Base-by-base conservation (phyloP, 2,113 vertebrate genomes). In the Jacana jacana region DNA sequence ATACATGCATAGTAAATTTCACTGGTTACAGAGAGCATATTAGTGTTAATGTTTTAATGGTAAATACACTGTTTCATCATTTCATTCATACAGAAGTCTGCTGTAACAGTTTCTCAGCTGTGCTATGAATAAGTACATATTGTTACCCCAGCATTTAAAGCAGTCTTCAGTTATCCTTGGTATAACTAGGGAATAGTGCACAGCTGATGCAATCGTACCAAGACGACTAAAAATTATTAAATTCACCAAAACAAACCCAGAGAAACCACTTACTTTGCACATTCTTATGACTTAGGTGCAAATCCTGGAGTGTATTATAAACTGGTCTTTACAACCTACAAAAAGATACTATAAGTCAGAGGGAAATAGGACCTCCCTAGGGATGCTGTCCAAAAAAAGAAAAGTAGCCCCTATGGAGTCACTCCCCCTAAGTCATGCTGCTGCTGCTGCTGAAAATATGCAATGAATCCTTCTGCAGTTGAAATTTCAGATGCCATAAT, bases 331-430 rank as follows among this genome's bases (percentile, higher is more conserved):
- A 64, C 69, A 95, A 87, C 14, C n/a, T 82, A 86, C 37, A 66
- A 84, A 49, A 79, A 88, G 66, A 92, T 87, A 97, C 49, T 94
- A 2, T 96, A 98, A 97, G 90, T 89, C 93, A 96, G 64, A 95
- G n/a, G 88, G 88, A 98, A 97, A 94, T 27, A 72, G 91, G 73
- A 96, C 94, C 64, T 97, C 97, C 88, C 97, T 24, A 78, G 95
- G 89, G 96, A 97, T 76, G 91, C 80, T 89, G 88, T 95, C 95
- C 91, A 83, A 95, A 95, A 88, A 95, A 80, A 97, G 96, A 96
- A 92, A 96, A 95, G 71, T 80, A 86, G 79, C 71, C 97, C 92
- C 94, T 42, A 58, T 49, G 86, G 96, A 96, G 48, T 78, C 19
- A 37, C 81, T 91, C 83, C 72, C 58, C 60, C 52, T 75, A 80